phyloP scores from a whole-genome alignment of 2,113 vertebrate genomes.

The Ageneiosus marmoratus region DNA sequence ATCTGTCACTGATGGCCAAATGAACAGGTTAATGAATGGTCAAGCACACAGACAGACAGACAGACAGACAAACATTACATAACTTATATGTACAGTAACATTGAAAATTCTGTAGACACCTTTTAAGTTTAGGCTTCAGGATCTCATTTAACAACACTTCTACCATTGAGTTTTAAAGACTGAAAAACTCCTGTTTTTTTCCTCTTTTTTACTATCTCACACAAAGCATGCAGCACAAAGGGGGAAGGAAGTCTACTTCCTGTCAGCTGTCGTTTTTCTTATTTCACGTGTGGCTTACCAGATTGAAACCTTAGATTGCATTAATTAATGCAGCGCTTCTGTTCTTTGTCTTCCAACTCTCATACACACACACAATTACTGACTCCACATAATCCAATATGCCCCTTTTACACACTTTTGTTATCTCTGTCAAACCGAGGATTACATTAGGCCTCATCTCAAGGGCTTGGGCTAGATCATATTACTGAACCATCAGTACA shows the following conservation, averaged over 20 bases:
- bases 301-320: conserved; percentile 38
- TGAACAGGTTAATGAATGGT: background rate
- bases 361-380: conserved; percentile 60
- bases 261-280: conserved; percentile 29
- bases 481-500: conserved; percentile 67
- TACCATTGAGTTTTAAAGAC: background rate
- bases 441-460: conserved; percentile 65
- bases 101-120: too few species aligned
- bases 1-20: background rate
- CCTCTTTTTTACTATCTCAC: background rate
- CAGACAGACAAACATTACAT: background rate
- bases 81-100: background rate
- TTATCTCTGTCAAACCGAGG: conserved; percentile 63
- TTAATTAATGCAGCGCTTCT: conserved; percentile 33
- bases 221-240: background rate
- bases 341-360: conserved; percentile 38
- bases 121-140: background rate
- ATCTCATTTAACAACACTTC: background rate
- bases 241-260: background rate
- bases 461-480: conserved; percentile 63
- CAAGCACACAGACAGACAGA: background rate
- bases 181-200: background rate
- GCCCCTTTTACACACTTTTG: conserved; percentile 55
- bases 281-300: conserved; percentile 19
- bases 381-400: conserved; percentile 65